Evolutionary conservation across 2,888 invertebrate genomes (phyloP).

Genomic region (Sympetrum striolatum): DNA sequence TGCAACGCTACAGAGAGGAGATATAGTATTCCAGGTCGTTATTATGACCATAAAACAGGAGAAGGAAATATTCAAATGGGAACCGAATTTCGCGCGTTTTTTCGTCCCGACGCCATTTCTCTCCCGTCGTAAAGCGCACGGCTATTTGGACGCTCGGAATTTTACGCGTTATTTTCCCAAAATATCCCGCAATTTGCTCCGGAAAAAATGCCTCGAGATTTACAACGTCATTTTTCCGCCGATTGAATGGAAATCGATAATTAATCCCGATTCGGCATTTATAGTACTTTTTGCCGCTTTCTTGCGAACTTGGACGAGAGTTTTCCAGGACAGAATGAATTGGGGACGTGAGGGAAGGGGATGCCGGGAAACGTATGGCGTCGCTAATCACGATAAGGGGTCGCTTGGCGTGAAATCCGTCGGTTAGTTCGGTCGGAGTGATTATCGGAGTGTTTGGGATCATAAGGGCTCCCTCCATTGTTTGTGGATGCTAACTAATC

Average conservation of each 20-base stretch:
- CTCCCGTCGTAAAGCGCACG: not conserved
- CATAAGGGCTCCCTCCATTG: conserved; percentile 22
- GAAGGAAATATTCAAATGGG: not conserved
- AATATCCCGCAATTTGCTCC: not conserved
- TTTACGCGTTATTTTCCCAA: not conserved
- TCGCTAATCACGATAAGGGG: conserved; percentile 27
- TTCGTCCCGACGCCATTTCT: not conserved
- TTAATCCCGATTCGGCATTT: not conserved
- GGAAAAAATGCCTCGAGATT: not conserved
- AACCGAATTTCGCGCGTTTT: not conserved
- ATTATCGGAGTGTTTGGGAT: conserved; percentile 29
- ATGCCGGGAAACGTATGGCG: conserved; percentile 17
- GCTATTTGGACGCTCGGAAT: not conserved
- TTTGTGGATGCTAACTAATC: conserved; percentile 11
- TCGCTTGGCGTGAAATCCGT: conserved; percentile 37
- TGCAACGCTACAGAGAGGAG: not conserved
- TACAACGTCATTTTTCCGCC: not conserved
- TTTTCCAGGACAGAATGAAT: not conserved
- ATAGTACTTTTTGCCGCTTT: not conserved
- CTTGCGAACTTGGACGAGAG: not conserved
- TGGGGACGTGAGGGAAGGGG: not conserved
- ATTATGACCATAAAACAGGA: not conserved
- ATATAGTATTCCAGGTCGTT: not conserved
- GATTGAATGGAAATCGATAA: conserved; percentile 16
- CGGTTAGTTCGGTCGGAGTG: conserved; percentile 37